phyloP scores from a whole-genome alignment of 2,888 invertebrate species.

The Pyrgus malvae region DNA sequence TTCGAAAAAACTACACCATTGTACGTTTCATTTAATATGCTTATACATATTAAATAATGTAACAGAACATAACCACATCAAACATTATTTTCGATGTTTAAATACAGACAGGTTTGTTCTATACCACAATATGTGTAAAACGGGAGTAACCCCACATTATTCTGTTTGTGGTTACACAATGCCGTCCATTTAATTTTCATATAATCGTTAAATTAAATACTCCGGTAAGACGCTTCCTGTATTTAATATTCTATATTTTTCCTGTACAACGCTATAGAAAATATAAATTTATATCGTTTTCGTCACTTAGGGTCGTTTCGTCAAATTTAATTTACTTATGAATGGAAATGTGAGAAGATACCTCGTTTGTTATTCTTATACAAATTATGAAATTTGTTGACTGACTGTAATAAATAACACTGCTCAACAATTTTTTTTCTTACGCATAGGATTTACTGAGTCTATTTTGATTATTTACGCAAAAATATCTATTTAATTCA shows the following conservation, averaged over 20 bases:
- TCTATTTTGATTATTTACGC: too few relatives aligned
- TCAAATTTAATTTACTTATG: constrained; percentile 28
- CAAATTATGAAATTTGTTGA: constrained; percentile 17
- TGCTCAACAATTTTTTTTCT: too few relatives aligned
- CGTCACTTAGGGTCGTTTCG: constrained; percentile 23
- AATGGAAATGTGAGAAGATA: constrained; percentile 24
- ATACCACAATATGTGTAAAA: constrained; percentile 5
- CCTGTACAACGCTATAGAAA: neutral
- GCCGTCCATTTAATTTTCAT: neutral
- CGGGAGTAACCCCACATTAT: constrained; percentile 6
- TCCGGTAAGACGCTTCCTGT: constrained; percentile 10
- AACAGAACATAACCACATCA: neutral
- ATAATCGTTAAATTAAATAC: constrained; percentile 8
- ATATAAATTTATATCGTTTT: constrained; percentile 19
- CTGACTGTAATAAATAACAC: constrained; percentile 6
- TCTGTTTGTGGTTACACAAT: constrained; percentile 16
- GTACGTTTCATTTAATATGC: neutral
- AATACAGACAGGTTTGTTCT: neutral
- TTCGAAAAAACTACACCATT: too few relatives aligned
- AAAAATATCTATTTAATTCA: too few relatives aligned
- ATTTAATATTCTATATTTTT: too few relatives aligned
- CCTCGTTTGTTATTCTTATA: constrained; percentile 19
- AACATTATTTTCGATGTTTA: neutral
- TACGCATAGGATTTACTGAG: too few relatives aligned
- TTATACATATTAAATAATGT: neutral